These are phyloP conservation scores for Salmo trutta DNA, from an alignment of 2,797 vertebrate genomes.

Conservation along the genomic window DNA sequence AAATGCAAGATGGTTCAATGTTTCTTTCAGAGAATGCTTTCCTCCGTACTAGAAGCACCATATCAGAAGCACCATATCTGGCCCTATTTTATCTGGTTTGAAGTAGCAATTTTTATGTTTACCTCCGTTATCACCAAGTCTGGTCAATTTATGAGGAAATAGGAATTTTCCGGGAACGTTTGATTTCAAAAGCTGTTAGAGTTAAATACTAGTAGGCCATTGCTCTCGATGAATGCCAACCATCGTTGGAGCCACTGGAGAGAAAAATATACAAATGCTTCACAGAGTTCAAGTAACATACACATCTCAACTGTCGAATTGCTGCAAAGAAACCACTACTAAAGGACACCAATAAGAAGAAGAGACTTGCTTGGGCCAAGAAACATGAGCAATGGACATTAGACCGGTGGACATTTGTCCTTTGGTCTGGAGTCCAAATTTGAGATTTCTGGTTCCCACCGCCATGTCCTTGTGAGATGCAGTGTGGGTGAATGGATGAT, in stretches of 20 bases:
- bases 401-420: too few species aligned
- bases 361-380: too few species aligned
- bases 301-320: too few species aligned
- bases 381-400: too few species aligned
- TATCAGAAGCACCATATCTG: not conserved
- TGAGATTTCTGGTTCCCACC: too few species aligned
- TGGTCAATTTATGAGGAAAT: not conserved
- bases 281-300: too few species aligned
- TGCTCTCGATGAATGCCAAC: too few species aligned
- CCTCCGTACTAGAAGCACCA: not conserved
- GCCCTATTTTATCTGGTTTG: conserved; percentile 3
- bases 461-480: too few species aligned
- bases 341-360: too few species aligned
- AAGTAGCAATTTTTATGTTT: not conserved
- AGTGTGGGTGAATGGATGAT: too few species aligned
- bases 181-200: not conserved
- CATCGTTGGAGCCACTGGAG: not conserved
- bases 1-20: conserved; percentile 30
- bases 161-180: not conserved
- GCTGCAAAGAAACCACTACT: too few species aligned
- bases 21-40: not conserved
- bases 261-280: not conserved
- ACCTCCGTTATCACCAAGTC: not conserved
- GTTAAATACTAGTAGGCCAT: not conserved
- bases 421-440: too few species aligned